Evolutionary conservation across 92 coral and sea anemone genomes (phyloP).

Genomic region (Paramuricea clavata): DNA sequence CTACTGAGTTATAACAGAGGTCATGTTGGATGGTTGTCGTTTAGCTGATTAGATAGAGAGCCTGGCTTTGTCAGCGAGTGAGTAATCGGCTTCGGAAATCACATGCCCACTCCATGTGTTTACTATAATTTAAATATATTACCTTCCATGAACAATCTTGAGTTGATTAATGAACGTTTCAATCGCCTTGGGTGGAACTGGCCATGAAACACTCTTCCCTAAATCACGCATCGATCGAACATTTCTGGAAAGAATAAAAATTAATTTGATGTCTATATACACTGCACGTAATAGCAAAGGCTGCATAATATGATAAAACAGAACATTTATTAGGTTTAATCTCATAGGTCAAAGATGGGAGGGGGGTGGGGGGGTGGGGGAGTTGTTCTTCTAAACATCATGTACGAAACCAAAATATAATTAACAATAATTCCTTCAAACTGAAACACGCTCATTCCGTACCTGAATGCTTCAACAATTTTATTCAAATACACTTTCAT

Average conservation of each 20-base stretch:
- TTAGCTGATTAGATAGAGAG: too few relatives aligned
- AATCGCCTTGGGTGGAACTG: slow-evolving; percentile 69
- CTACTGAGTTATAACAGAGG: too few relatives aligned
- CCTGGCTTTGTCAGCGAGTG: too few relatives aligned
- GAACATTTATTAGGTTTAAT: not conserved
- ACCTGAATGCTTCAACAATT: slow-evolving; percentile 70
- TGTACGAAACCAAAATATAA: too few relatives aligned
- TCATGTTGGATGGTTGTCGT: too few relatives aligned
- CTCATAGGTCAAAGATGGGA: too few relatives aligned
- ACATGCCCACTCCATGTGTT: not conserved
- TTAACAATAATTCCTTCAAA: not conserved
- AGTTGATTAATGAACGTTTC: slow-evolving; percentile 62
- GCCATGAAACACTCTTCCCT: slow-evolving; percentile 81
- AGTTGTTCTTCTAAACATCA: too few relatives aligned
- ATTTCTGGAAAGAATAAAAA: not conserved
- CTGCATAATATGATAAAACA: not conserved
- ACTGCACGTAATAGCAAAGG: not conserved
- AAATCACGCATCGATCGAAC: slow-evolving; percentile 58
- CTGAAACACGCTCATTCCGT: slow-evolving; percentile 1
- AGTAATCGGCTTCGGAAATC: not conserved
- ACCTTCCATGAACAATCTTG: slow-evolving; percentile 78
- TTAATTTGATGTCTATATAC: not conserved
- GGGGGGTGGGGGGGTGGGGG: too few relatives aligned
- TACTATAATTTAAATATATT: not conserved
- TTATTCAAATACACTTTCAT: slow-evolving; percentile 74